Evolutionary conservation across 2,888 invertebrate species (phyloP), one percentile per base, ranked within the genome.

Genomic region (Nomada lathburiana): DNA sequence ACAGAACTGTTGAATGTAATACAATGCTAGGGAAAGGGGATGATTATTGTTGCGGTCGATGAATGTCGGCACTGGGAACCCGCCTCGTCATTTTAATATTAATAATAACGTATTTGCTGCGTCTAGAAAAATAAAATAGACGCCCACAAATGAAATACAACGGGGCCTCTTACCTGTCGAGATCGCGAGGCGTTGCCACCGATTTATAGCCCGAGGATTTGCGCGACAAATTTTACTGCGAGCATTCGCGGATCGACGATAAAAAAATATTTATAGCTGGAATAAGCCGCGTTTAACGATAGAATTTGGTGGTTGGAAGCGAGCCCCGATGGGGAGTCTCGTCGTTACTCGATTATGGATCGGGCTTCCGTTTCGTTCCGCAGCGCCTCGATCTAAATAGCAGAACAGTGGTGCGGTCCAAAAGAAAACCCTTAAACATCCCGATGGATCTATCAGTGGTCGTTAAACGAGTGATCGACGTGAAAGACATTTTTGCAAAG

Each of bases 151-250:
- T 36, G 36, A 36, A 36, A 36, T 36, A 36, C 36, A 7, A 5
- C 36, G 1, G 47, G 47, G 13, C 47, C 47, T 47, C 3, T 16
- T 47, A 2, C 0, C 47, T 47, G 47, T 16, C 47, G 16, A 16
- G 47, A 47, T 11, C 16, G 47, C 26, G 26, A 26, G 47, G 16
- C 47, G 47, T 47, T 16, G 47, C 47, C 83, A 42, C 79, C 85
- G 85, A 88, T 88, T 88, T 88, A 88, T 84, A 74, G 68, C 77
- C 81, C 47, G 65, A 44, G 82, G 84, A 86, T 88, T 85, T 81
- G 82, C 82, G 82, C 85, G 88, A 88, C 88, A 88, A 88, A 88
- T 88, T 88, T 88, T 85, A 88, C 82, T 80, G 85, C 85, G 80
- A 86, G 79, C 80, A 80, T 83, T 82, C 81, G 77, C 80, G 82